Percentiles rank a stretch among this genome's conserved stretches.
Conservation (phyloP, 2,113 vertebrate genomes). For the Python bivittatus region DNA sequence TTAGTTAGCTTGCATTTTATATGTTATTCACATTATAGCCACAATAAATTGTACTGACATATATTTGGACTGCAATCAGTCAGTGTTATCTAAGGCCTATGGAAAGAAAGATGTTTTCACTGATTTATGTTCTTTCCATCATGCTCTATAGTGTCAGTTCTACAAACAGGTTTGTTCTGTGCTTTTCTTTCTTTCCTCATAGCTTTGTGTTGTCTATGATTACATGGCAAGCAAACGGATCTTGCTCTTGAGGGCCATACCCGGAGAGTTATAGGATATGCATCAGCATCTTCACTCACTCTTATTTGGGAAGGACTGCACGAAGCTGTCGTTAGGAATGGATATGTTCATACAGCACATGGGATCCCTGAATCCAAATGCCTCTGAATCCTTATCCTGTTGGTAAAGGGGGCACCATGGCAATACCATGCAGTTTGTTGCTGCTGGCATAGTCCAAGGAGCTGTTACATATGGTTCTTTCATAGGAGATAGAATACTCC, state of each 20-base stretch:
- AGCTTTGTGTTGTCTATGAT: background rate
- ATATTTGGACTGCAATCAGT: constrained; percentile 25
- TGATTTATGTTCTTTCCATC: constrained; percentile 20
- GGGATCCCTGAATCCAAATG: background rate
- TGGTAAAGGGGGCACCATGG: background rate
- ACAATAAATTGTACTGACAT: constrained; percentile 24
- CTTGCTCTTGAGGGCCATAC: background rate
- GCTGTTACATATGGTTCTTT: background rate
- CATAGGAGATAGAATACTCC: too few species aligned
- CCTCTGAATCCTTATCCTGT: background rate
- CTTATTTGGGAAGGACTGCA: background rate
- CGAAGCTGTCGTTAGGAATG: background rate
- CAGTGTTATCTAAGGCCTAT: background rate
- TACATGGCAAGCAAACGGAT: background rate
- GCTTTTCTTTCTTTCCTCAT: background rate
- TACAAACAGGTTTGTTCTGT: background rate
- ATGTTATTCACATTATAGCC: background rate
- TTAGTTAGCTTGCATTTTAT: constrained; percentile 4
- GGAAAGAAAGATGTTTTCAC: background rate
- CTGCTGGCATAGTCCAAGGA: background rate
- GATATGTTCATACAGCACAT: background rate
- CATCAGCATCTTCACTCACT: background rate
- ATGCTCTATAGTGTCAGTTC: constrained; percentile 1
- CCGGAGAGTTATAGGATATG: background rate
- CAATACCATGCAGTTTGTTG: too few species aligned